Evolutionary conservation across 2,113 vertebrate species (phyloP).

Genomic region (Hemicordylus capensis): DNA sequence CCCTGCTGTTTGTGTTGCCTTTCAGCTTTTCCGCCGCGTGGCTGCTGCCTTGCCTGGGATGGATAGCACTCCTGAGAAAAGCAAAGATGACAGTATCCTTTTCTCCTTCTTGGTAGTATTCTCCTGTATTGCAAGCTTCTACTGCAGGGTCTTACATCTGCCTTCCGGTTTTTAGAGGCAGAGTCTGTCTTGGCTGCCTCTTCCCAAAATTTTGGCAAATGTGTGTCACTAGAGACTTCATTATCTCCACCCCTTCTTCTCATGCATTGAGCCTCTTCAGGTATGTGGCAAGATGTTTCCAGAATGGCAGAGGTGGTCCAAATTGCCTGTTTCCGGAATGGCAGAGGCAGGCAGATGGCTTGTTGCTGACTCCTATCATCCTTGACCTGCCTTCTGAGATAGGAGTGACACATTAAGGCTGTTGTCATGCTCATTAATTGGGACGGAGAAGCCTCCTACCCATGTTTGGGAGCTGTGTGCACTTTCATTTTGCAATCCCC

Average conservation of each 20-base stretch:
- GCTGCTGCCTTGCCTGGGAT: conserved; percentile 87
- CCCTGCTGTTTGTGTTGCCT: background rate
- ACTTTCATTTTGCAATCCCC: too few species aligned
- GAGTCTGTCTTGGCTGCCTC: background rate
- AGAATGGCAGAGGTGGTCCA: too few species aligned
- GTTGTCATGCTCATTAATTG: too few species aligned
- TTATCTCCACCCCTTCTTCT: background rate
- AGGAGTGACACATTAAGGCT: too few species aligned
- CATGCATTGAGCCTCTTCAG: background rate
- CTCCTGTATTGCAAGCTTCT: fast-evolving
- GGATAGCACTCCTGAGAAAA: conserved; percentile 88
- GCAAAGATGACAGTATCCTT: conserved; percentile 93
- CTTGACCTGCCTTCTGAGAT: background rate
- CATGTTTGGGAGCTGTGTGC: too few species aligned
- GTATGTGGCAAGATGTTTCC: background rate
- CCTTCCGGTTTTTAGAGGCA: background rate
- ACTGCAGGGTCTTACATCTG: background rate
- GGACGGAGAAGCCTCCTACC: too few species aligned
- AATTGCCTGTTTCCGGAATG: too few species aligned
- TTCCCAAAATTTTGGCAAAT: background rate
- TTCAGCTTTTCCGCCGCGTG: conserved; percentile 87
- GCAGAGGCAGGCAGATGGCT: background rate
- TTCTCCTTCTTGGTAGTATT: background rate
- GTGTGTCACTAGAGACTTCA: background rate
- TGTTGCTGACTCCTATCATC: too few species aligned